phyloP scores from a whole-genome alignment of 2,888 invertebrate species.

The Acleris sparsana region DNA sequence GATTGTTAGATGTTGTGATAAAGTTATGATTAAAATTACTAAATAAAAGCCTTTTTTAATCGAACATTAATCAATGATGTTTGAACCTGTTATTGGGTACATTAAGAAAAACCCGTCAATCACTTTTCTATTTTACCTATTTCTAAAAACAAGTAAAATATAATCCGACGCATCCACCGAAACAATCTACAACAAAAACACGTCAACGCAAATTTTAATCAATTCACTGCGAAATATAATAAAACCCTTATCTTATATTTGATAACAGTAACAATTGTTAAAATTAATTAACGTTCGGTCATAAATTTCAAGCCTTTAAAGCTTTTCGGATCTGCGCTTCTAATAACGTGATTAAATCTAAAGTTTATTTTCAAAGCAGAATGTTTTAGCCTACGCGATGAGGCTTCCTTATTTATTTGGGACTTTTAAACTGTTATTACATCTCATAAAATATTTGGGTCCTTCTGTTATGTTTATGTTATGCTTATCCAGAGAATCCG shows the following conservation, averaged over 20 bases:
- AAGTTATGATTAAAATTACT: background rate
- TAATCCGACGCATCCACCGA: background rate
- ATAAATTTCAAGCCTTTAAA: conserved; percentile 52
- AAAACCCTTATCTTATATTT: conserved; percentile 22
- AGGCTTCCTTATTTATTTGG: background rate
- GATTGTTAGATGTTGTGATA: background rate
- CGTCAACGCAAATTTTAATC: background rate
- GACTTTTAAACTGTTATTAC: background rate
- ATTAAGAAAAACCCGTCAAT: too few relatives aligned
- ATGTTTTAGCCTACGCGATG: background rate
- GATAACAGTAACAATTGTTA: conserved; percentile 54
- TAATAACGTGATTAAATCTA: conserved; percentile 24
- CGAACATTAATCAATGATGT: too few relatives aligned
- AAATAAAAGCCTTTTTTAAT: too few relatives aligned
- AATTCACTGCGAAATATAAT: conserved; percentile 20
- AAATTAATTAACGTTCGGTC: conserved; percentile 70
- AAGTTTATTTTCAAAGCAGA: conserved; percentile 21
- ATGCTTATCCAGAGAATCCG: too few relatives aligned
- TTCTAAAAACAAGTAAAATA: too few relatives aligned
- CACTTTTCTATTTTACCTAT: too few relatives aligned
- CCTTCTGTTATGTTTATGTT: too few relatives aligned
- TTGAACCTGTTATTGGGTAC: too few relatives aligned
- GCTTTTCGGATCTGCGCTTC: conserved; percentile 19
- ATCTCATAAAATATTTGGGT: too few relatives aligned
- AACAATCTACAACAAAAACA: background rate